Percentiles rank a stretch among this genome's conserved stretches.
phyloP scores from a whole-genome alignment of 2,888 invertebrate genomes.

The Athalia circularis region DNA sequence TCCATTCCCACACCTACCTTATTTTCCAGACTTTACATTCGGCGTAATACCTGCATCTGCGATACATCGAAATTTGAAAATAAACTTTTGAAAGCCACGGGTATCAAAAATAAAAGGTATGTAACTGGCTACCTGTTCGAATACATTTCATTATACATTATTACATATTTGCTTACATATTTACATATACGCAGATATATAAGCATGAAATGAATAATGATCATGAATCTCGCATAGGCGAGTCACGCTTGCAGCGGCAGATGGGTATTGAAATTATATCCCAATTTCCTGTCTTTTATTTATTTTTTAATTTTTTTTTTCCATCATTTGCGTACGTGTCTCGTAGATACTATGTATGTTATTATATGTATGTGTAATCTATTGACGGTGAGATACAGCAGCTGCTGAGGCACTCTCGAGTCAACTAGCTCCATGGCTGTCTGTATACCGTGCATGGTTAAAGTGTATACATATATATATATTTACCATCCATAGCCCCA shows the following conservation, averaged over 20 bases:
- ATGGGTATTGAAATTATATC: slow-evolving; percentile 30
- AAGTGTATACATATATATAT: no score
- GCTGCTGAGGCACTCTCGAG: background rate
- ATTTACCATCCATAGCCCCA: background rate
- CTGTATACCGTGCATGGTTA: no score
- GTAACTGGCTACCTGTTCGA: background rate
- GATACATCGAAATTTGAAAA: background rate
- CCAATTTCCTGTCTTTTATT: slow-evolving; percentile 10
- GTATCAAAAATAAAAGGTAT: background rate
- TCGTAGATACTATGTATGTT: no score
- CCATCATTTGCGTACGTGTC: no score
- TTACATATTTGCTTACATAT: background rate
- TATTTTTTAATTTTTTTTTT: no score
- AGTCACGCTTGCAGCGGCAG: background rate
- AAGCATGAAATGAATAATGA: slow-evolving; percentile 29
- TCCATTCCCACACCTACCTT: slow-evolving; percentile 6
- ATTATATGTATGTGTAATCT: no score
- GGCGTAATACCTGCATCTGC: no score
- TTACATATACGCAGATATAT: background rate
- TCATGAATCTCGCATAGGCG: background rate
- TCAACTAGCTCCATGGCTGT: background rate
- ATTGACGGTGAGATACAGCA: background rate
- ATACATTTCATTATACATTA: no score
- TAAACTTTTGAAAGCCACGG: slow-evolving; percentile 1
- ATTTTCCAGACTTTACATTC: background rate